These are phyloP conservation scores for Drosophila falleni DNA, from an alignment of 2,888 invertebrate species.

Conservation along the genomic window DNA sequence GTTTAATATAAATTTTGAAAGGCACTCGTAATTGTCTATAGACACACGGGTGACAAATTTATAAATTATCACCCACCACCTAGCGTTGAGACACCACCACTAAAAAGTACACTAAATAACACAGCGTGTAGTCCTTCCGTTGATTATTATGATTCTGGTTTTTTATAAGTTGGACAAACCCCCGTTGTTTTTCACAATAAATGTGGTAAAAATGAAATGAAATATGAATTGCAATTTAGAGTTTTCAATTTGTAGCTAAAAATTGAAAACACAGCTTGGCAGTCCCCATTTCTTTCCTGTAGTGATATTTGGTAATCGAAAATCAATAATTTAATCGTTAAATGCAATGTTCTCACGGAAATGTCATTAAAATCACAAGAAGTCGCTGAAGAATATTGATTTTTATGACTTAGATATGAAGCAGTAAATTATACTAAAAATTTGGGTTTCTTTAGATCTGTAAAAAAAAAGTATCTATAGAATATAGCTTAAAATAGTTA, in stretches of 20 bases:
- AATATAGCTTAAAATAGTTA: no score
- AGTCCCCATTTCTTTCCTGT: constrained; percentile 7
- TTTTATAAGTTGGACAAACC: not conserved
- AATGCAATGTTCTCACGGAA: constrained; percentile 47
- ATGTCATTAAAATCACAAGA: constrained; percentile 17
- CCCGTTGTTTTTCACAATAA: not conserved
- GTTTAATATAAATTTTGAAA: constrained; percentile 44
- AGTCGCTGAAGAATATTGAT: constrained; percentile 5
- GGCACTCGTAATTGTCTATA: constrained; percentile 51
- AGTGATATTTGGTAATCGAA: constrained; percentile 43
- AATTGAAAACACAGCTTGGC: constrained; percentile 8
- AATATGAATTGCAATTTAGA: constrained; percentile 31
- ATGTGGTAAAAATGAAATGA: constrained; percentile 20
- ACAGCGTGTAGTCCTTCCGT: constrained; percentile 50
- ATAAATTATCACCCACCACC: constrained; percentile 58
- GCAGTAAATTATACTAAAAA: not conserved
- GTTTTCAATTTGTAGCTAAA: constrained; percentile 36
- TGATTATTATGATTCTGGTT: constrained; percentile 20
- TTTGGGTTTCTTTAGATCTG: no score
- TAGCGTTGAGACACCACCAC: constrained; percentile 5
- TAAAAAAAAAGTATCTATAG: no score
- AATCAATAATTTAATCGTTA: constrained; percentile 68
- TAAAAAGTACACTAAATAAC: constrained; percentile 18
- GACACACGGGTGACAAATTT: constrained; percentile 57
- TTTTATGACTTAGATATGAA: not conserved